These are phyloP conservation scores for Balearica regulorum DNA, from an alignment of 2,797 vertebrate genomes.

Conservation along the genomic window DNA sequence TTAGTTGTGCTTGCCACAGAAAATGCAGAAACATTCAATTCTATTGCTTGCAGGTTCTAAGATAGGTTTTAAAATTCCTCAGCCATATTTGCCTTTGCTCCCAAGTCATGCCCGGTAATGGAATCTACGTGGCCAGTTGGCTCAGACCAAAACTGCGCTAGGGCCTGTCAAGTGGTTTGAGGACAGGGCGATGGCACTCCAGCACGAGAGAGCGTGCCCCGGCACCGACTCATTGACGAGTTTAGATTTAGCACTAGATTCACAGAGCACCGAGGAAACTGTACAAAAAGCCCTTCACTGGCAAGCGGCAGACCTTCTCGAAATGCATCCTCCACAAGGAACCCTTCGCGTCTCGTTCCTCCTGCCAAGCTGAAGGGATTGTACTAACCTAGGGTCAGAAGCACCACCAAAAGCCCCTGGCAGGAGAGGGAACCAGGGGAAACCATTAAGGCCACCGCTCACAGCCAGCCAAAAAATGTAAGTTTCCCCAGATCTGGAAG, in stretches of 20 bases:
- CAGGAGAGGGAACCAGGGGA: neutral
- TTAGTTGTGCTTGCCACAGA: neutral
- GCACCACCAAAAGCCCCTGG: neutral
- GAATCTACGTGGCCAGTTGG: neutral
- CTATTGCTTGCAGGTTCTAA: neutral
- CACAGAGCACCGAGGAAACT: neutral
- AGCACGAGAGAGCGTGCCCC: neutral
- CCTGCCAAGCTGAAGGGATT: neutral
- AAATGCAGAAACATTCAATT: neutral
- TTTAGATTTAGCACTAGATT: neutral
- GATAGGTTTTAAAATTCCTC: neutral
- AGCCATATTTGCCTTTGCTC: neutral
- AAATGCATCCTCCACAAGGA: neutral
- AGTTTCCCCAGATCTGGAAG: neutral
- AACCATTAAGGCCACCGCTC: neutral
- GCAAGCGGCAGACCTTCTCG: neutral
- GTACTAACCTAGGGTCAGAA: neutral
- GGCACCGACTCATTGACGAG: neutral
- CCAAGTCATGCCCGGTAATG: neutral
- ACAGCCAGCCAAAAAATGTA: neutral
- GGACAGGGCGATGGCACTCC: neutral
- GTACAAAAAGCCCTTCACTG: neutral
- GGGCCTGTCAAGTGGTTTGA: neutral
- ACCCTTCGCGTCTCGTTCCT: neutral
- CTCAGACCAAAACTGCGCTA: neutral